phyloP scores from a whole-genome alignment of 92 coral and sea anemone genomes.

The Nematostella vectensis region DNA sequence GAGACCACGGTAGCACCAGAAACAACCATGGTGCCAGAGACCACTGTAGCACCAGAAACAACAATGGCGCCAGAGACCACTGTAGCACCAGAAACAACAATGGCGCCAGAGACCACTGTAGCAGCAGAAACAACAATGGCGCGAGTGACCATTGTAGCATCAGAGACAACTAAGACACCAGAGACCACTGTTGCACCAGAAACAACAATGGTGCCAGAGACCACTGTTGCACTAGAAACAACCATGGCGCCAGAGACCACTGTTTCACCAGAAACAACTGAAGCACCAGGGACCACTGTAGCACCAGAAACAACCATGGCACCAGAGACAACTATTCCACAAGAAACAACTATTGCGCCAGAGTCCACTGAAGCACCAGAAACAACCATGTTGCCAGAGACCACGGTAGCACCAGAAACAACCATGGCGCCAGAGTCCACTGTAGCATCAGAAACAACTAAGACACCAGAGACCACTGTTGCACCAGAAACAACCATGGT shows the following conservation, averaged over 20 bases:
- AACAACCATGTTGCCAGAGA: too few species aligned
- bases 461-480: not conserved
- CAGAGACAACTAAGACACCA: not conserved
- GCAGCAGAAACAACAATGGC: not conserved
- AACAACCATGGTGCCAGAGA: not conserved
- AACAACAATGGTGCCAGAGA: not conserved
- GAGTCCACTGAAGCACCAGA: not conserved
- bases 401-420: not conserved
- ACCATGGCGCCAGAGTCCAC: too few species aligned
- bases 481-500: not conserved
- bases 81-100: not conserved
- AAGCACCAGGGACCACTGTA: not conserved
- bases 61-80: too few species aligned
- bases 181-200: not conserved
- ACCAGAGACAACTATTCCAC: not conserved
- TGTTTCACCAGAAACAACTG: not conserved
- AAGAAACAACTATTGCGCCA: not conserved
- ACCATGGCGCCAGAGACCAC: not conserved
- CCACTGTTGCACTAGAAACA: not conserved
- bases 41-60: not conserved
- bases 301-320: not conserved
- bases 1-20: not conserved
- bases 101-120: too few species aligned
- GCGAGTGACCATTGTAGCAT: slow-evolving; percentile 4
- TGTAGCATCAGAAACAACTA: not conserved